Evolutionary conservation across 2,113 vertebrate genomes (phyloP).

Genomic region (Notarius lentiginosus): DNA sequence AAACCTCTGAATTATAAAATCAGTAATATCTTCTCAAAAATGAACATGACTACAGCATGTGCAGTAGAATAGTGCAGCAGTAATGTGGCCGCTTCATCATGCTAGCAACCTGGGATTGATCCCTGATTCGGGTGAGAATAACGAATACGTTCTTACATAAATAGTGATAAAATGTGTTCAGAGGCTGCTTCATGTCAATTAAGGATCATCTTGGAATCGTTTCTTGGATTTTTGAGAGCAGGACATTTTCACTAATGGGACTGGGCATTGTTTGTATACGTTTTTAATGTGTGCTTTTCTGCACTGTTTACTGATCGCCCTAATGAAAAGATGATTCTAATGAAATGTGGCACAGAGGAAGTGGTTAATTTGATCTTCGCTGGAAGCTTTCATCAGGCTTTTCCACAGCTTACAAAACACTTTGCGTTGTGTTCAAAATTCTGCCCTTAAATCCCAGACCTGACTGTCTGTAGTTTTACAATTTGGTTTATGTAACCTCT

Average conservation of each 20-base stretch:
- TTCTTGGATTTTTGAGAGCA: neutral
- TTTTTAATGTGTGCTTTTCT: neutral
- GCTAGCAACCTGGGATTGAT: neutral
- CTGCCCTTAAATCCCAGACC: neutral
- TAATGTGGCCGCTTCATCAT: neutral
- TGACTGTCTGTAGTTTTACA: neutral
- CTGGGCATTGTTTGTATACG: neutral
- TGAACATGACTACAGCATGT: neutral
- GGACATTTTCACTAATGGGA: neutral
- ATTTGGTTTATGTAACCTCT: slow-evolving; percentile 7
- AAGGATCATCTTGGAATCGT: neutral
- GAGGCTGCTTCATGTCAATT: neutral
- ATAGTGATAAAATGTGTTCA: neutral
- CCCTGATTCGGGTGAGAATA: neutral
- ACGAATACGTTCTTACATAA: neutral
- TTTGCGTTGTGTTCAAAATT: slow-evolving; percentile 1
- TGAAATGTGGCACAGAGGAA: slow-evolving; percentile 4
- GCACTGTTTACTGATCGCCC: neutral
- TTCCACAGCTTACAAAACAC: neutral
- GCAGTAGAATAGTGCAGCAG: neutral
- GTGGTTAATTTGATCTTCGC: slow-evolving; percentile 7
- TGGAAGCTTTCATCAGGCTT: neutral
- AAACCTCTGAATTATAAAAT: neutral
- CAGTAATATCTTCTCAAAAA: neutral
- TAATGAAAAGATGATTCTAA: slow-evolving; percentile 18